Percentiles rank a stretch among this genome's conserved stretches.
These are phyloP conservation scores for Catharus bicknelli DNA, from an alignment of 2,113 vertebrate species.

Conservation along the genomic window DNA sequence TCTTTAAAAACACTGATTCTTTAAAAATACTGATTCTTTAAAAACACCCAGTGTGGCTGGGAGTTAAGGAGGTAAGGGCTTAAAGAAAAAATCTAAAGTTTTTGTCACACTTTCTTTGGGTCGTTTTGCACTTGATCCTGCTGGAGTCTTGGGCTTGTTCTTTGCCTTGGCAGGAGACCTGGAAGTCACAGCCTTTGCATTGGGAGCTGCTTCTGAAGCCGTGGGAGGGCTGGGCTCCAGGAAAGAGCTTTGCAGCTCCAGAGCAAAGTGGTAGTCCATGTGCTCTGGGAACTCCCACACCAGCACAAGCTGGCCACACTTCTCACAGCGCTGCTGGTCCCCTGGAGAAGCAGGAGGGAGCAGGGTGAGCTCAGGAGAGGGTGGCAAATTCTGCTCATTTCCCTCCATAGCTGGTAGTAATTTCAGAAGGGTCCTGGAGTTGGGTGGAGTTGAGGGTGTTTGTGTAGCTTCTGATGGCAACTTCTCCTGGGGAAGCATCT, in stretches of 20 bases:
- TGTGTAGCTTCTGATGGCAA: not conserved
- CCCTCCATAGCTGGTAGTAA: not conserved
- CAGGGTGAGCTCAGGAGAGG: not conserved
- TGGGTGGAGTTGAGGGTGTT: not conserved
- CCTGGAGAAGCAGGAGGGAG: not conserved
- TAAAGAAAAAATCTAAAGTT: constrained; percentile 91
- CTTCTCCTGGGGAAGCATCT: not conserved
- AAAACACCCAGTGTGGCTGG: not conserved
- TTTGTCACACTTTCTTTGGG: constrained; percentile 62
- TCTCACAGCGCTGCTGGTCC: constrained; percentile 83
- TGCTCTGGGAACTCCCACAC: constrained; percentile 95
- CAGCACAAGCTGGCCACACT: constrained; percentile 80
- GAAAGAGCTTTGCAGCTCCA: constrained; percentile 89
- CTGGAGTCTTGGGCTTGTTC: constrained; percentile 72
- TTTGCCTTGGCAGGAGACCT: constrained; percentile 69
- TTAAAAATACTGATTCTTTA: not conserved
- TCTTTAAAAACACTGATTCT: not conserved
- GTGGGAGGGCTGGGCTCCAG: constrained; percentile 37
- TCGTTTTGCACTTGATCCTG: constrained; percentile 78
- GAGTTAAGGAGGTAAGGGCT: constrained; percentile 70
- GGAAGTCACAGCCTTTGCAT: not conserved
- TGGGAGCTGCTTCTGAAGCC: not conserved
- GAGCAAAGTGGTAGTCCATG: constrained; percentile 91
- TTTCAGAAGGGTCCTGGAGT: not conserved
- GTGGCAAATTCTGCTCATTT: constrained; percentile 38